phyloP scores from a whole-genome alignment of 2,888 invertebrate genomes.

The Sminthurinus aureus region DNA sequence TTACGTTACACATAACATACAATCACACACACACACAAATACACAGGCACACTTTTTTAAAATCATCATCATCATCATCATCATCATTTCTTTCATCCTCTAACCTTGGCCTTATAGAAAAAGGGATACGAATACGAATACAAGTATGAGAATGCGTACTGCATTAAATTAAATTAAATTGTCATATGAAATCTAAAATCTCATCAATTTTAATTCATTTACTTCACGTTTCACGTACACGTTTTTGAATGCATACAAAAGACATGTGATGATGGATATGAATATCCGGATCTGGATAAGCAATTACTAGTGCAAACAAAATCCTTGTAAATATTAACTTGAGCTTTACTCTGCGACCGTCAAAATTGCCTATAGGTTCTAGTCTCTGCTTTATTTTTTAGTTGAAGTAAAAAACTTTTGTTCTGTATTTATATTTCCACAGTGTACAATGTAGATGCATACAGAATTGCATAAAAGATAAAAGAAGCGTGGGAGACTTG shows the following conservation, averaged over 20 bases:
- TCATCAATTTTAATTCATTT: not conserved
- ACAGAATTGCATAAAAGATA: too few species aligned
- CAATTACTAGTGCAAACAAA: too few species aligned
- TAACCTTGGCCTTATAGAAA: not conserved
- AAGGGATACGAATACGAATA: not conserved
- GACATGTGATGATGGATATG: not conserved
- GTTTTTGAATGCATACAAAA: not conserved
- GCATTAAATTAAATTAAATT: not conserved
- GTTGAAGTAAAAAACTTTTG: too few species aligned
- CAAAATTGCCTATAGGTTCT: too few species aligned
- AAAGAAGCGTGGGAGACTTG: too few species aligned
- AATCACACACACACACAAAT: not conserved
- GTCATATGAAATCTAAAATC: not conserved
- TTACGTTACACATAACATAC: not conserved
- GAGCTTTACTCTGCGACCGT: not conserved
- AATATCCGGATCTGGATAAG: too few species aligned
- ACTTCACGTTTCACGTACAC: not conserved
- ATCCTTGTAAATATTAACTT: not conserved
- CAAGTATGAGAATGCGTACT: not conserved
- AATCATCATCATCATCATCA: too few species aligned
- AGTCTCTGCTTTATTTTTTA: too few species aligned
- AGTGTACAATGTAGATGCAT: too few species aligned
- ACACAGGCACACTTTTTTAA: too few species aligned
- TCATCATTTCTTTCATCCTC: not conserved
- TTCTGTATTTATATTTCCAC: too few species aligned